Evolutionary conservation across 2,113 vertebrate genomes (phyloP), one percentile per base, ranked within the genome.

Genomic region (Elephas maximus): DNA sequence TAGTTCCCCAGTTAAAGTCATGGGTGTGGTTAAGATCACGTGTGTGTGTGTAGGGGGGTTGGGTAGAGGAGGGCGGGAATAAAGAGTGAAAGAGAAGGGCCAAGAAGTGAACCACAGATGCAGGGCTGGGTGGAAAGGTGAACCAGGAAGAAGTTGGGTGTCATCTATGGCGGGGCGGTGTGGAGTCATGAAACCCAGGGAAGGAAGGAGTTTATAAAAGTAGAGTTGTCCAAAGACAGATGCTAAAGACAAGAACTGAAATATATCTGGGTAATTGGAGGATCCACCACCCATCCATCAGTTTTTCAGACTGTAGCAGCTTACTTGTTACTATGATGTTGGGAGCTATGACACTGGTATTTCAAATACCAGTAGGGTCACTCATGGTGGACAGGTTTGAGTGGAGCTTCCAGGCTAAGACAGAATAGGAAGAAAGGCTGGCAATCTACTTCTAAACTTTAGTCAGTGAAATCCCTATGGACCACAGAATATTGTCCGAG

Each of bases 1-100:
- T 30, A 78, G 28, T 74, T 92, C 37, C 65, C n/a, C 30, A 51
- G 37, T 65, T n/a, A 90, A 93, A 85, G 48, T 65, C 69, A 28
- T 24, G n/a, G 8, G 26, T 63, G 33, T 45, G 51, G 48, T 0
- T 48, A 33, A 91, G 48, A 17, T 83, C 77, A 71, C 30, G 6
- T 30, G 37, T 37, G 37, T 37, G 37, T 37, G 37, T 37, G 37
- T 37, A 37, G 37, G 37, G 37, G 2, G 37, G 37, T 37, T 37
- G 37, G 37, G 37, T 37, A 37, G 37, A 37, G 37, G 37, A 37
- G 37, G 37, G 37, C 37, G 37, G 37, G 37, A 37, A 45, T 0
- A 8, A 26, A 82, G 26, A 73, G 45, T 26, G 37, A 37, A 20
- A 77, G n/a, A 45, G 30, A 79, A 63, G 48, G 21, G 63, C 18